These are phyloP conservation scores for Grus americana DNA, from an alignment of 2,113 vertebrate genomes.

Conservation along the genomic window DNA sequence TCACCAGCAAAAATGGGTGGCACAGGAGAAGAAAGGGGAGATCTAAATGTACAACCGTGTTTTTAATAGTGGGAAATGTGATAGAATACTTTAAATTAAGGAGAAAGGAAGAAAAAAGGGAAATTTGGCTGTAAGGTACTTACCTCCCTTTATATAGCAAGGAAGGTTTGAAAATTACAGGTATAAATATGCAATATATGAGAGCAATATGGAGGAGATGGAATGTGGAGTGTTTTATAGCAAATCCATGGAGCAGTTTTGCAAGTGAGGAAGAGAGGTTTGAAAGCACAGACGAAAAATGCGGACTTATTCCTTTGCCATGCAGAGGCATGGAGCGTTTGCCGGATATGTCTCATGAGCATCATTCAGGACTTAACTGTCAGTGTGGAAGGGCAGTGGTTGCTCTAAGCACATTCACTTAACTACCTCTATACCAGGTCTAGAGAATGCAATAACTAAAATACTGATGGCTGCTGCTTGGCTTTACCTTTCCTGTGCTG, in stretches of 20 bases:
- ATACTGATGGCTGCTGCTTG: neutral
- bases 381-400: neutral
- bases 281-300: neutral
- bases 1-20: neutral
- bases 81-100: neutral
- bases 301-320: neutral
- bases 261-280: neutral
- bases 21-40: neutral
- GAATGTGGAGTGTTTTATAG: neutral
- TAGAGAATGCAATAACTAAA: neutral
- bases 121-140: neutral
- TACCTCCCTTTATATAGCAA: neutral
- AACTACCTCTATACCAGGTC: accelerated
- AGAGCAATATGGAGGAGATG: neutral
- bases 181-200: neutral
- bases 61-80: neutral
- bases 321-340: neutral
- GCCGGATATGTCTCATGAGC: neutral
- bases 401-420: neutral
- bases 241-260: neutral
- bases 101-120: neutral
- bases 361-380: neutral
- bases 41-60: neutral
- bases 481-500: neutral
- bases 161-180: neutral